phyloP scores from a whole-genome alignment of 2,888 invertebrate species.

The Hirtodrosophila cameraria region DNA sequence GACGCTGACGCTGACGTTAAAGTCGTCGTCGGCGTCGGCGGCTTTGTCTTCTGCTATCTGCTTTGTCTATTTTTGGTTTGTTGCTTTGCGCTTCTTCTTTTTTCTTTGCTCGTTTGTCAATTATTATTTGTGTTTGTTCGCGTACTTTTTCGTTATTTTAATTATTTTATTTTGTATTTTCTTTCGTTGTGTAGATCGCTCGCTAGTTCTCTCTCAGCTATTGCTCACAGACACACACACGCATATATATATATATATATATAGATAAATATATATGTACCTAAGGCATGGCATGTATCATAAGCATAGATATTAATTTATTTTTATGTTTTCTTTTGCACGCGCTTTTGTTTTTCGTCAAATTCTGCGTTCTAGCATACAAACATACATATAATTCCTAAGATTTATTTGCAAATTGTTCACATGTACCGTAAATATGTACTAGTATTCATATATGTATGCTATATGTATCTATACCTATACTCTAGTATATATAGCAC shows the following conservation, averaged over 20 bases:
- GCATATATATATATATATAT: conserved; percentile 23
- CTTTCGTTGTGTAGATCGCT: conserved; percentile 62
- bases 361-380: conserved; percentile 36
- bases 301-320: conserved; percentile 54
- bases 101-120: conserved; percentile 52
- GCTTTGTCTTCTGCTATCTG: conserved; percentile 22
- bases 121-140: conserved; percentile 53
- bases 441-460: conserved; percentile 15
- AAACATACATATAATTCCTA: conserved; percentile 17
- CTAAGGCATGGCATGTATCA: conserved; percentile 19
- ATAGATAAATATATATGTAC: conserved; percentile 11
- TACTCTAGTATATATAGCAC: conserved; percentile 18
- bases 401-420: conserved; percentile 28
- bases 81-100: conserved; percentile 57
- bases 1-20: conserved; percentile 33
- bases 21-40: conserved; percentile 3
- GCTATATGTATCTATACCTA: conserved; percentile 20
- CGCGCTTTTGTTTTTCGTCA: conserved; percentile 49
- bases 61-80: conserved; percentile 73
- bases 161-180: conserved; percentile 31
- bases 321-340: conserved; percentile 53
- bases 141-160: conserved; percentile 65
- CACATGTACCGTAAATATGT: conserved; percentile 40
- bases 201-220: conserved; percentile 56
- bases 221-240: conserved; percentile 47